Evolutionary conservation across 2,797 vertebrate species (phyloP), one percentile per base, ranked within the genome.

Genomic region (Pogonophryne albipinna): DNA sequence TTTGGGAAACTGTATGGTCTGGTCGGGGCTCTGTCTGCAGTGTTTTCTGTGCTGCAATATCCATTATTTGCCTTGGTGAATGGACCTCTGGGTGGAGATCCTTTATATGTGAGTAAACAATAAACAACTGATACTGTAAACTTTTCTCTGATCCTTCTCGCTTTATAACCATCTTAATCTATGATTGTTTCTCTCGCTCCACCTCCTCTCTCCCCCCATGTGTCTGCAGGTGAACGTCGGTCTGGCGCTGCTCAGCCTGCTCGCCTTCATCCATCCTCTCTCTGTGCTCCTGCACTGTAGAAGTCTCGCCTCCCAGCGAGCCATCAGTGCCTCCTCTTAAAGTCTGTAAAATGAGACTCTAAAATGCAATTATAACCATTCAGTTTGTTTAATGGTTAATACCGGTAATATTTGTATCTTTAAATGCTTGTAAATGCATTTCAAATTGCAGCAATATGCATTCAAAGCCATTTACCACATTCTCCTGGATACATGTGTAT

Each of bases 1-100:
- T 99, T 98, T 3, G 97, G 98, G 73, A 99, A 98, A 91, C 86
- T 99, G 44, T 98, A 93, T 0, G 97, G 97, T 56, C 71, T 96
- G 74, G 56, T 95, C 79, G 95, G 98, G 97, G 91, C 95, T 2
- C 87, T 99, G 79, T 97, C 97, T 0, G 97, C 96, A 0, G 53
- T 97, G 14, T 89, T 98, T 62, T 95, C 96, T 0, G 61, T 98
- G 67, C 87, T 99, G 42, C 97, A 98, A 90, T 99, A 98, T 78
- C 95, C 96, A 63, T 95, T 94, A 57, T 94, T 98, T 0, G 62
- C 92, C 2, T 92, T 98, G 72, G 95, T 98, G 78, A 96, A 93
- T 9, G 95, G 93, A 0, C 73, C 85, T 0, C 90, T 98, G 20
- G 53, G 74, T 0, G 94, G 93, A 51, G 89, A 98, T 80, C 96